Conservation (phyloP, 2,888 invertebrate species). For the Euspilapteryx auroguttella region DNA sequence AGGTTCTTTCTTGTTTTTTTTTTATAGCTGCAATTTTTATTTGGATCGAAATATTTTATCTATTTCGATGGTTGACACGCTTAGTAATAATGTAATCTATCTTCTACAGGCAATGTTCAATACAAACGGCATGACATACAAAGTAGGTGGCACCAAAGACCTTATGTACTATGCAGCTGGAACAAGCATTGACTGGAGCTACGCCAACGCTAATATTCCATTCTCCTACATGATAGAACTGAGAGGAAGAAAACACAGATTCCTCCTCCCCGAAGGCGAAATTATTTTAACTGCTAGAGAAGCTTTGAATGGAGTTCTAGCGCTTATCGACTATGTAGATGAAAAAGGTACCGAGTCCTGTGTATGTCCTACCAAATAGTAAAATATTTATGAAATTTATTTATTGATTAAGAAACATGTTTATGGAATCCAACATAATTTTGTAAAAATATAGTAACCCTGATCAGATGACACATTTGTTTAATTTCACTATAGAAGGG, state of each 20-base stretch:
- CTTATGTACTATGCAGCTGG: conserved; percentile 47
- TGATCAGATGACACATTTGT: too few relatives aligned
- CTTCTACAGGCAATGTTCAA: conserved; percentile 27
- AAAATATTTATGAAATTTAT: background rate
- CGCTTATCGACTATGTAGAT: conserved; percentile 34
- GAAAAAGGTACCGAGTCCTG: conserved; percentile 6
- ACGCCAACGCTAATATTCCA: conserved; percentile 30
- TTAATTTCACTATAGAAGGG: too few relatives aligned
- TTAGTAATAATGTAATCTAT: background rate
- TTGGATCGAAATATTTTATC: background rate
- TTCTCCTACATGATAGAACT: conserved; percentile 48
- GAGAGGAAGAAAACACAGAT: conserved; percentile 31
- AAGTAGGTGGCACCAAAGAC: conserved; percentile 47
- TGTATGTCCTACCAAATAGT: conserved; percentile 7
- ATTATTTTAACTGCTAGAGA: conserved; percentile 28
- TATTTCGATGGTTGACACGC: too few relatives aligned
- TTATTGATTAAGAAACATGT: background rate
- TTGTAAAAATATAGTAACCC: background rate
- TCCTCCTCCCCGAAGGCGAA: conserved; percentile 36
- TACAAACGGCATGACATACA: conserved; percentile 33
- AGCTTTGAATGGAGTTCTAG: conserved; percentile 22
- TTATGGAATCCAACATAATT: background rate
- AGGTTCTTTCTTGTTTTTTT: conserved; percentile 15
- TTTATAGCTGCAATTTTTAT: background rate
- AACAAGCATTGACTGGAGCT: conserved; percentile 44